Base-by-base conservation (phyloP, 2,113 vertebrate genomes). In the Genyomyrus donnyi region DNA sequence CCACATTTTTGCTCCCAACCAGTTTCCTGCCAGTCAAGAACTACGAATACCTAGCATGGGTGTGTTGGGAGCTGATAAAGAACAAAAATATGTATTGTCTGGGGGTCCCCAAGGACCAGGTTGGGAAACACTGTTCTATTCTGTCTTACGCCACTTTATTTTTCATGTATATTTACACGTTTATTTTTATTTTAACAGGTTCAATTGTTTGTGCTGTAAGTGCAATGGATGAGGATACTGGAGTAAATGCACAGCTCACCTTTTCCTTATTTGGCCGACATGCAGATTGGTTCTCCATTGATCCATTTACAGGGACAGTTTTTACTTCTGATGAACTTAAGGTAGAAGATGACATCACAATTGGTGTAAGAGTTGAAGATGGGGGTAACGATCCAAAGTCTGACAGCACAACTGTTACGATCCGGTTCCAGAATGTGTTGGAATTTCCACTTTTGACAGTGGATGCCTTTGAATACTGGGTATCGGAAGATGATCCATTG, bases 211-310 rank as follows among this genome's bases (percentile, higher is more conserved):
- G 93, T 93, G 92, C 94, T 39, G 94, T 96, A n/a, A 93, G 52
- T 90, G 96, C 95, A 85, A 91, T 92, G 21, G 96, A 96, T 90
- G 91, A 53, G 80, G 96, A 96, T 70, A 87, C 90, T 15, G 95
- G 95, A 17, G 93, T 94, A 90, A 96, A 95, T 27, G 94, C 94
- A 90, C 90, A 96, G 35, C 93, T 96, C 5, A 88, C 90, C 45
- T 96, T 95, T 92, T 95, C 93, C 0, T 87, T 96, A 13, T 94
- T 93, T 74, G 95, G 95, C 74, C 92, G 91, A 53, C 91, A 88
- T 90, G 91, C 94, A 35, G 92, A 94, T 89, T 89, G 93, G 35
- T 96, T 96, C 90, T 93, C 89, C 27, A 94, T 96, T 45, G 8
- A 93, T 91, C 90, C 94, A 17, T 35, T 88, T 35, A 95, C 92